phyloP scores from a whole-genome alignment of 1,140 invertebrate genomes.

The Calycopis cecrops region DNA sequence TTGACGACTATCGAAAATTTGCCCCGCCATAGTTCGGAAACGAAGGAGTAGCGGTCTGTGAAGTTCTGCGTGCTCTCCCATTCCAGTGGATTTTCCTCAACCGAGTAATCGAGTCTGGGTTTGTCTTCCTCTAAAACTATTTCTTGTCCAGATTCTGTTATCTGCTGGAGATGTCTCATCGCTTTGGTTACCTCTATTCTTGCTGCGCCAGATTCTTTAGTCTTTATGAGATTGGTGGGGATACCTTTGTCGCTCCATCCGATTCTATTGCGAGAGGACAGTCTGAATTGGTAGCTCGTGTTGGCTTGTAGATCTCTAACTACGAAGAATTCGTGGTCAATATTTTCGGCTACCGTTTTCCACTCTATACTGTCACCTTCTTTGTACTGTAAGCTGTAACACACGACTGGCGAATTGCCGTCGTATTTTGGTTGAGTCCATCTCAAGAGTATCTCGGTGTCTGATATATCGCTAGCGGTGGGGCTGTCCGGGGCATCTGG shows the following conservation, averaged over 20 bases:
- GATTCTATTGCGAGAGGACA: slow-evolving; percentile 92
- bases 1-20: slow-evolving; percentile 90
- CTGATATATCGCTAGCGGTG: slow-evolving; percentile 86
- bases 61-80: slow-evolving; percentile 81
- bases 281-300: slow-evolving; percentile 90
- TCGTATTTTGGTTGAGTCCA: slow-evolving; percentile 93
- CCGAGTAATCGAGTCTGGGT: slow-evolving; percentile 82
- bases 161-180: slow-evolving; percentile 88
- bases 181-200: slow-evolving; percentile 85
- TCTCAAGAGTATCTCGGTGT: slow-evolving; percentile 89
- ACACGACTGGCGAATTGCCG: slow-evolving; percentile 88
- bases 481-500: slow-evolving; percentile 92
- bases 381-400: slow-evolving; percentile 90
- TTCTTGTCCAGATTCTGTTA: slow-evolving; percentile 86
- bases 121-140: slow-evolving; percentile 80
- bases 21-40: slow-evolving; percentile 89
- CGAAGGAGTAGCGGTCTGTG: slow-evolving; percentile 86
- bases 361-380: slow-evolving; percentile 86
- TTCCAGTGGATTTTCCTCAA: slow-evolving; percentile 83
- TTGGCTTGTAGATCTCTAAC: slow-evolving; percentile 85
- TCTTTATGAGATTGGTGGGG: slow-evolving; percentile 82
- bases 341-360: slow-evolving; percentile 90
- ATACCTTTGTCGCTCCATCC: slow-evolving; percentile 93
- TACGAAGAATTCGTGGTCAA: slow-evolving; percentile 95
- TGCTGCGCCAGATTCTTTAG: slow-evolving; percentile 78